Percentiles rank a stretch among this genome's conserved stretches.
These are phyloP conservation scores for Brachionus rubens DNA, from an alignment of 1,140 invertebrate species.

Conservation along the genomic window DNA sequence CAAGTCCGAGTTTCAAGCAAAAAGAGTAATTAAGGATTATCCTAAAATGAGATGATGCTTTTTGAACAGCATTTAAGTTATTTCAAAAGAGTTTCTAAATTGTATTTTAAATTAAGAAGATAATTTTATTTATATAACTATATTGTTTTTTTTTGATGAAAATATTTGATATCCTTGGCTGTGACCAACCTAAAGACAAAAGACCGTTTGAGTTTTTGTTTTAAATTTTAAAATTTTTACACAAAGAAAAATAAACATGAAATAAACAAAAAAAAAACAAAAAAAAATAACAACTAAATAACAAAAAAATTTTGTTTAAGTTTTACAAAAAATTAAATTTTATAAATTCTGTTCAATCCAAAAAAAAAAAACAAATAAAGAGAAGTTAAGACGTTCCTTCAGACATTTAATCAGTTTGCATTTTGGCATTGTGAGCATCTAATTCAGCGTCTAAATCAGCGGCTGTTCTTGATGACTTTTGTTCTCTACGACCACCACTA, in stretches of 20 bases:
- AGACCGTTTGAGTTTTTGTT: background rate
- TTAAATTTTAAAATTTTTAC: conserved; percentile 2
- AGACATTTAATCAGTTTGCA: conserved; percentile 43
- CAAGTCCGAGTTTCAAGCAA: no score
- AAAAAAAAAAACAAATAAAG: background rate
- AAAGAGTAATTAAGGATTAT: no score
- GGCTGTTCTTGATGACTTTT: background rate
- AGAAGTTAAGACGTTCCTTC: background rate
- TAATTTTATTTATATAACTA: no score
- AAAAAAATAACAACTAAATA: background rate
- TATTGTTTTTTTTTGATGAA: background rate
- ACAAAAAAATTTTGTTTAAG: background rate
- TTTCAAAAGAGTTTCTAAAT: background rate
- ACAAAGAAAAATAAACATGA: conserved; percentile 7
- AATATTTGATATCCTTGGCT: conserved; percentile 4
- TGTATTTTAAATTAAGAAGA: background rate
- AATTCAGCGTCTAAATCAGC: conserved; percentile 43
- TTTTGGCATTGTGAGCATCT: conserved; percentile 41
- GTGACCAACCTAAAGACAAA: background rate
- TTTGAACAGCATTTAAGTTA: background rate
- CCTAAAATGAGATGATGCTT: no score
- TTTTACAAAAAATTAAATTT: conserved; percentile 13
- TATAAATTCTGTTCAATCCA: background rate
- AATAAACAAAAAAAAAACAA: background rate
- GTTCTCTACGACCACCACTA: background rate